Evolutionary conservation across 2,888 invertebrate species (phyloP).

Genomic region (Melanotus villosus): DNA sequence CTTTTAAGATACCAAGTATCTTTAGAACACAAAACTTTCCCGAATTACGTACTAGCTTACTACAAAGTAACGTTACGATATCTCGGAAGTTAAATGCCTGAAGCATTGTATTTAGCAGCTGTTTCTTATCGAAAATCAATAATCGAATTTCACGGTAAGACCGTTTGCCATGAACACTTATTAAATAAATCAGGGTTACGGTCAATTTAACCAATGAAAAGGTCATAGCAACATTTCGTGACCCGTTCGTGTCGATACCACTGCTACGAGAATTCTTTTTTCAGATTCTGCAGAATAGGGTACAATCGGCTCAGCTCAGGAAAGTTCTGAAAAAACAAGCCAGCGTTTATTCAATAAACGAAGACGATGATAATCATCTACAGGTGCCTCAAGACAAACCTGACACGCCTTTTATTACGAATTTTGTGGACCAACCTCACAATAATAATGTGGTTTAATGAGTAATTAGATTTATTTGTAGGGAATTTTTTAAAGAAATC

Average conservation of each 20-base stretch:
- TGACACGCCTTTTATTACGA: slow-evolving; percentile 35
- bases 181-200: slow-evolving; percentile 21
- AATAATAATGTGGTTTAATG: too few species aligned
- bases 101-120: neutral
- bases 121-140: slow-evolving; percentile 16
- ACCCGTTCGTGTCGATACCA: neutral
- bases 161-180: slow-evolving; percentile 7
- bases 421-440: neutral
- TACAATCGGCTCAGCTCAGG: slow-evolving; percentile 59
- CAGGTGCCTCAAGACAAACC: slow-evolving; percentile 55
- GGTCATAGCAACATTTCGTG: slow-evolving; percentile 1
- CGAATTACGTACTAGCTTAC: too few species aligned
- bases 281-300: slow-evolving; percentile 62
- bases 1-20: too few species aligned
- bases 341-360: slow-evolving; percentile 51
- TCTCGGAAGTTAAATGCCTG: neutral
- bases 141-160: slow-evolving; percentile 2
- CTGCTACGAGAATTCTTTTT: slow-evolving; percentile 34
- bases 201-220: slow-evolving; percentile 3
- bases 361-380: slow-evolving; percentile 53
- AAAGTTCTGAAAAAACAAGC: slow-evolving; percentile 57
- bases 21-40: too few species aligned
- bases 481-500: too few species aligned
- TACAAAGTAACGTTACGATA: too few species aligned
- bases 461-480: too few species aligned